These are phyloP conservation scores for Andrena dorsata DNA, from an alignment of 2,888 invertebrate genomes.

Conservation along the genomic window DNA sequence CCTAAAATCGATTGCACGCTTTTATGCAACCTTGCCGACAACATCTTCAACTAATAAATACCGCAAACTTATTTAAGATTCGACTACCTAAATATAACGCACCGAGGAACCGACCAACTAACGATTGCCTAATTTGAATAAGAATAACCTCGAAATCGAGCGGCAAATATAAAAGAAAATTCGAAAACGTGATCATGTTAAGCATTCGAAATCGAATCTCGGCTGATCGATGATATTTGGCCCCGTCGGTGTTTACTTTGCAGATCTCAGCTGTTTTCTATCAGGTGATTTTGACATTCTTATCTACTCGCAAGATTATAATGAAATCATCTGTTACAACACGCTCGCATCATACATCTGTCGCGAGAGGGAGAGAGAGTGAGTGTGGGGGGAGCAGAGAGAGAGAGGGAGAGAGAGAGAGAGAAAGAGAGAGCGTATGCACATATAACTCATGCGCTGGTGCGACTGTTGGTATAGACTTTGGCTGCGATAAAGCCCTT, in stretches of 20 bases:
- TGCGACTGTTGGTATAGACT: conserved; percentile 45
- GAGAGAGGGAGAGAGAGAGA: background rate
- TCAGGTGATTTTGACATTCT: conserved; percentile 68
- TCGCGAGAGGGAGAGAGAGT: conserved; percentile 2
- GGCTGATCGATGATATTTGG: background rate
- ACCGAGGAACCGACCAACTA: background rate
- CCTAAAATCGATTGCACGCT: background rate
- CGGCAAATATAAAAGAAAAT: background rate
- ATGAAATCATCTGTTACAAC: conserved; percentile 67
- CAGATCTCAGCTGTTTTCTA: conserved; percentile 59
- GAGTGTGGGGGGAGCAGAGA: background rate
- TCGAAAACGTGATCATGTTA: background rate
- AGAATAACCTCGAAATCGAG: background rate
- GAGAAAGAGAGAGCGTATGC: background rate
- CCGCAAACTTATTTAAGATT: background rate
- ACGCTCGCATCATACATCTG: conserved; percentile 46
- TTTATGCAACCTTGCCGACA: background rate
- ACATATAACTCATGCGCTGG: conserved; percentile 50
- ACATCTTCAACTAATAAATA: background rate
- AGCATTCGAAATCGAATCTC: background rate
- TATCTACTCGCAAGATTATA: conserved; percentile 63
- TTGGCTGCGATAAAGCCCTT: conserved; percentile 41
- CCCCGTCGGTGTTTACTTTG: background rate
- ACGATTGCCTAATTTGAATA: background rate
- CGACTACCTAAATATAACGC: background rate